Conservation (phyloP, 2,797 vertebrate genomes). For the Sebastes jordani region DNA sequence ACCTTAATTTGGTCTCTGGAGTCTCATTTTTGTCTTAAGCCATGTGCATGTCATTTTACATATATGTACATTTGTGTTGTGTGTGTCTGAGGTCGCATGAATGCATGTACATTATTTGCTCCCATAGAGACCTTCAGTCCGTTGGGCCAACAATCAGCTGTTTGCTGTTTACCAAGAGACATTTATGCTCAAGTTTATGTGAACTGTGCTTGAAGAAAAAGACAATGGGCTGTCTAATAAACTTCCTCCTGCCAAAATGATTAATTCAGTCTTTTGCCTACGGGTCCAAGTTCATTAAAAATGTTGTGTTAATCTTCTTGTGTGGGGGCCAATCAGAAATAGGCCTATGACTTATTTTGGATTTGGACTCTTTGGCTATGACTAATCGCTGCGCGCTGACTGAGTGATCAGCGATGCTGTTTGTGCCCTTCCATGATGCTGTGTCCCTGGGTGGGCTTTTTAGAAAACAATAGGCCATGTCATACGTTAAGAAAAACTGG, state of each 20-base stretch:
- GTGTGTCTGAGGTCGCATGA: not conserved
- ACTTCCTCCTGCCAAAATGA: conserved; percentile 39
- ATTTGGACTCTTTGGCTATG: conserved; percentile 7
- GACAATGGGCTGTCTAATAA: not conserved
- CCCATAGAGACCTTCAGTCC: conserved; percentile 16
- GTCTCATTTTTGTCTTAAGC: not conserved
- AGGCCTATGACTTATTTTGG: conserved; percentile 29
- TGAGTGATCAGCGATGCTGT: conserved; percentile 9
- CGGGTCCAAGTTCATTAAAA: conserved; percentile 44
- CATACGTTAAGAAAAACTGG: not conserved
- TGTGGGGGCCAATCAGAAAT: conserved; percentile 22
- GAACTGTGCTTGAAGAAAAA: not conserved
- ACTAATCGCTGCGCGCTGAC: conserved; percentile 16
- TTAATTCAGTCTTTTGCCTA: conserved; percentile 38
- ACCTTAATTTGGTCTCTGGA: not conserved
- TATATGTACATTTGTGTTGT: not conserved
- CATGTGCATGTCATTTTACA: not conserved
- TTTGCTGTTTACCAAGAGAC: not conserved
- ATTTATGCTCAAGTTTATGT: conserved; percentile 6
- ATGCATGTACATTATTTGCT: not conserved
- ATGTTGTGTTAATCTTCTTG: conserved; percentile 23
- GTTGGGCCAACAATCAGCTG: not conserved
- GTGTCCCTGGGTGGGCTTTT: conserved; percentile 9
- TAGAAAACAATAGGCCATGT: conserved; percentile 15
- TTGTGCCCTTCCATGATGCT: not conserved